A percentile compares a stretch with the other conserved stretches of the same genome.
These are phyloP conservation scores for Eospalax fontanierii DNA, from an alignment of 2,797 vertebrate genomes.

Conservation along the genomic window DNA sequence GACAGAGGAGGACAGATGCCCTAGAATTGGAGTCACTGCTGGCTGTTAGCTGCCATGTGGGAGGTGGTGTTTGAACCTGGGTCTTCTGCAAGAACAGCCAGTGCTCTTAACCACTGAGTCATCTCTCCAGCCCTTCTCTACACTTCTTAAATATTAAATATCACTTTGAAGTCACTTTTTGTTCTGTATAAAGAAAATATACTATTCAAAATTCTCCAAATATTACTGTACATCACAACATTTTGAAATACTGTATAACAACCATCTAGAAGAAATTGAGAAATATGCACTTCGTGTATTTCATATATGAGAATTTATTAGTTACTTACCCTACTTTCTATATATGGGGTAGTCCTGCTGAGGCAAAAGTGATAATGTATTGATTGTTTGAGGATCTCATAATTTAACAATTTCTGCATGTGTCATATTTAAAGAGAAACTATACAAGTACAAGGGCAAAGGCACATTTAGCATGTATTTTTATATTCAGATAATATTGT, in stretches of 20 bases:
- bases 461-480: background rate
- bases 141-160: background rate
- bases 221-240: background rate
- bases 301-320: background rate
- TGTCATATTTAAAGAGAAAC: background rate
- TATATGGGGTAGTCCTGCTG: background rate
- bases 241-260: background rate
- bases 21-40: too few relatives aligned
- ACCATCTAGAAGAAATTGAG: background rate
- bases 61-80: background rate
- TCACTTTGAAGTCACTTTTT: background rate
- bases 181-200: background rate
- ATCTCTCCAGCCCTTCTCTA: too few relatives aligned
- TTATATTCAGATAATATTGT: background rate
- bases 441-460: background rate
- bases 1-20: too few relatives aligned
- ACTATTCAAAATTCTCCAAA: background rate
- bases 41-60: too few relatives aligned
- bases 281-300: background rate
- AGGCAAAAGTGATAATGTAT: slow-evolving; percentile 8
- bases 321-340: background rate
- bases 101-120: too few relatives aligned
- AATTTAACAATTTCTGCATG: background rate
- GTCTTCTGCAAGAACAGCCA: too few relatives aligned
- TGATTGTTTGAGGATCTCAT: background rate